Percentiles rank a stretch among this genome's conserved stretches.
phyloP scores from a whole-genome alignment of 2,888 invertebrate genomes.

The Chymomyza procnemis region DNA sequence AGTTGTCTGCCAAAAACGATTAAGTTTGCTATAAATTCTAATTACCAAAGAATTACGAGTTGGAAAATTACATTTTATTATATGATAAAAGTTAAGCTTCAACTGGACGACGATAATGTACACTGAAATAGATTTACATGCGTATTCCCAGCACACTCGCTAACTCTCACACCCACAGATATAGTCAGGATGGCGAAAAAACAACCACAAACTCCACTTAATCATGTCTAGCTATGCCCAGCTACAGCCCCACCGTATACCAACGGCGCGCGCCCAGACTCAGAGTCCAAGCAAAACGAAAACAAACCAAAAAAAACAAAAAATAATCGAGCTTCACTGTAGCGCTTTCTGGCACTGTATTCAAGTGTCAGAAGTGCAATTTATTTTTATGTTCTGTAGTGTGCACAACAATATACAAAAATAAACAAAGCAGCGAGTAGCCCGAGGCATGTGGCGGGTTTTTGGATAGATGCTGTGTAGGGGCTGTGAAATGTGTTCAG shows the following conservation, averaged over 20 bases:
- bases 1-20: constrained; percentile 59
- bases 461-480: constrained; percentile 24
- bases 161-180: constrained; percentile 1
- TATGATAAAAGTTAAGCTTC: constrained; percentile 74
- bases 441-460: neutral
- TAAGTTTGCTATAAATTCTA: constrained; percentile 71
- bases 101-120: constrained; percentile 72
- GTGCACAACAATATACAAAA: constrained; percentile 57
- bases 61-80: constrained; percentile 73
- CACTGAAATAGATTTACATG: constrained; percentile 70
- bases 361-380: constrained; percentile 73
- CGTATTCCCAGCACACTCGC: constrained; percentile 57
- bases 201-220: constrained; percentile 69
- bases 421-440: constrained; percentile 37
- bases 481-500: constrained; percentile 35
- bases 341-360: constrained; percentile 45
- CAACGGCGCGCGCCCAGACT: too few species aligned
- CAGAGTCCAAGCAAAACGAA: neutral
- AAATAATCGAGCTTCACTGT: constrained; percentile 1
- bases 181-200: constrained; percentile 22
- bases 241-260: too few species aligned
- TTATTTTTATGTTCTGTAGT: constrained; percentile 70
- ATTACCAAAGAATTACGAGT: constrained; percentile 73
- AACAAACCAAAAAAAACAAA: neutral
- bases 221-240: constrained; percentile 60